Evolutionary conservation across 1,140 invertebrate genomes (phyloP), one percentile per base, ranked within the genome.

Genomic region (Monomorium pharaonis): DNA sequence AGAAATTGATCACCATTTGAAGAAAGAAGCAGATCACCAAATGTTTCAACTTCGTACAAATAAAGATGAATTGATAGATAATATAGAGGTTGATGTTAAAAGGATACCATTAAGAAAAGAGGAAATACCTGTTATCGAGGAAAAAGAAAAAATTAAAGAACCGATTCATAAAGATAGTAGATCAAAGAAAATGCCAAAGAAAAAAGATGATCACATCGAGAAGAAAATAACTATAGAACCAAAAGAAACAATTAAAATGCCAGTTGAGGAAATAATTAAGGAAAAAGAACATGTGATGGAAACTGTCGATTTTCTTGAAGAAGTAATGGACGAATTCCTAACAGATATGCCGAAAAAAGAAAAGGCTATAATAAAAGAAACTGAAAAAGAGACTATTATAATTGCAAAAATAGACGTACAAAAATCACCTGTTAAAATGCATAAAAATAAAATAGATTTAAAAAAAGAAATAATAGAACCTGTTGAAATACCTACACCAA

Each of bases 1-100:
- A 37, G 87, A 89, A 18, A 75, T 92, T 54, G 47, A n/a, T n/a
- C n/a, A n/a, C n/a, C n/a, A n/a, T n/a, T n/a, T 70, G 6, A 78
- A 69, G 0, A 62, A 91, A 30, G 33, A 87, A 44, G 51, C 81
- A 0, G 91, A 95, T 24, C 86, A 92, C 62, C 87, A 93, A 56
- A 69, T 91, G 77, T 90, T 86, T 37, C 62, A 85, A 81, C 70
- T 84, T 16, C 75, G 87, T 63, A 42, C 91, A 77, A 72, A 95
- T 84, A 85, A 92, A 88, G 86, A 92, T 10, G 89, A 89, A 84
- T 86, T 72, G n/a, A 83, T 92, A 67, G 81, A 92, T 90, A 72
- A 92, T 62, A 87, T 89, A 16, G 89, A 93, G 85, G 92, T 94
- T 75, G 94, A 92, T 85, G 89, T 63, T 70, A 92, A 30, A 85